Evolutionary conservation across 2,113 vertebrate genomes (phyloP).

Genomic region (Propithecus coquereli): DNA sequence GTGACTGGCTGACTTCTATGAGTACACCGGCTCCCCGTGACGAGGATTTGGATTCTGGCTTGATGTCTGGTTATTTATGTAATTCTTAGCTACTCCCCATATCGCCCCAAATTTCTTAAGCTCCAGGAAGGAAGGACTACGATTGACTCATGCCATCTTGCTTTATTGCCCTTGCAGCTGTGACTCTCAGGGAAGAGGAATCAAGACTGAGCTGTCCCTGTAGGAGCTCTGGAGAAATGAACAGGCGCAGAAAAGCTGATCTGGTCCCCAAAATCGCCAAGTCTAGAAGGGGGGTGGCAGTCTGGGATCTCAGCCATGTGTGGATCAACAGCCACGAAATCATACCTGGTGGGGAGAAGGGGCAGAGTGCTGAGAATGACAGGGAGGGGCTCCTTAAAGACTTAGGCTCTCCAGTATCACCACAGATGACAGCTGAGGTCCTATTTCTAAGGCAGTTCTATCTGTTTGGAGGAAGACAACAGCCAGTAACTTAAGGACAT

Average conservation of each 20-base stretch:
- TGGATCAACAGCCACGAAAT: background rate
- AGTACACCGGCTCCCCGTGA: background rate
- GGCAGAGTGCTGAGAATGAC: background rate
- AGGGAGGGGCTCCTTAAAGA: background rate
- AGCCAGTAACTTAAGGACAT: background rate
- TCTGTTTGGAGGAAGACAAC: background rate
- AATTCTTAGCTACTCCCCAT: background rate
- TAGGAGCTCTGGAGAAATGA: background rate
- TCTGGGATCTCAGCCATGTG: background rate
- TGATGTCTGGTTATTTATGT: background rate
- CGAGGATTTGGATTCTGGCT: background rate
- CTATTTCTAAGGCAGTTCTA: background rate
- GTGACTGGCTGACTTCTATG: background rate
- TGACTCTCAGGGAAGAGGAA: background rate
- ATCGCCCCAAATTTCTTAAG: background rate
- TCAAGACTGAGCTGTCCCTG: background rate
- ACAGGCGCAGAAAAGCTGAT: background rate
- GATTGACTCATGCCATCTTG: background rate
- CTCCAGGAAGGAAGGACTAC: background rate
- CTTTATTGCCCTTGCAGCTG: background rate
- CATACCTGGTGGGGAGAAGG: rapidly evolving
- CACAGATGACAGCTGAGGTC: background rate
- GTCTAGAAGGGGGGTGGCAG: background rate
- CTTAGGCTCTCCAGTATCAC: background rate
- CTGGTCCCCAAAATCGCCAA: background rate